Base-by-base conservation (phyloP, 2,113 vertebrate species). In the Vimba vimba region DNA sequence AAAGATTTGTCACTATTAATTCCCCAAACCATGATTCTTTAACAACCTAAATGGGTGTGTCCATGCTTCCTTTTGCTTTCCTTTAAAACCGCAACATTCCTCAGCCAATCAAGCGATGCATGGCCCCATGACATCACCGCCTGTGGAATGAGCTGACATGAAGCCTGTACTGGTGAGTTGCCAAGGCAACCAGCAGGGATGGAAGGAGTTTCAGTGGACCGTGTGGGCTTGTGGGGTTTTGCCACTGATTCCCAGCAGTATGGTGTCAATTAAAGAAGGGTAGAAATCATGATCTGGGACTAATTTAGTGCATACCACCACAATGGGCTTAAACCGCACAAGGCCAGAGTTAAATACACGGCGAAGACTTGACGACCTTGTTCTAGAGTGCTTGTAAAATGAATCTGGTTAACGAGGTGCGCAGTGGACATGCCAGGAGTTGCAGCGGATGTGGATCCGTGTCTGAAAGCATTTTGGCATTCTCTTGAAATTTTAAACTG, bases 71-170 rank as follows among this genome's bases (percentile, higher is more conserved):
- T 9, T 66, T 78, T 75, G 25, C 79, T 81, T 50, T 75, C 10
- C 68, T 50, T 60, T 71, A 76, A 87, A 94, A 92, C 92, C 92
- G n/a, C 91, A 92, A 90, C 91, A 94, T 94, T 94, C 93, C 92
- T 89, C 87, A 86, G 89, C 92, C 90, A 93, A 92, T 92, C 62
- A 68, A 90, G 91, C 87, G 85, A 84, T 52, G 71, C n/a, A 2
- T 68, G 43, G 81, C 89, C 90, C 91, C 89, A 92, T 95, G 91
- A 94, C 93, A 93, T 94, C 93, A 93, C 87, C 30, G 87, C 87
- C 87, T 90, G 87, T 92, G 93, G 94, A 93, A 94, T 94, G 93
- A 92, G 89, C 84, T 91, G 91, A 92, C 90, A 89, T 89, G 89
- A 91, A 80, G 81, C 85, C 78, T 73, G 85, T 88, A 83, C 68